Evolutionary conservation across 1,140 invertebrate genomes (phyloP), one percentile per base, ranked within the genome.

Genomic region (Triops cancriformis): DNA sequence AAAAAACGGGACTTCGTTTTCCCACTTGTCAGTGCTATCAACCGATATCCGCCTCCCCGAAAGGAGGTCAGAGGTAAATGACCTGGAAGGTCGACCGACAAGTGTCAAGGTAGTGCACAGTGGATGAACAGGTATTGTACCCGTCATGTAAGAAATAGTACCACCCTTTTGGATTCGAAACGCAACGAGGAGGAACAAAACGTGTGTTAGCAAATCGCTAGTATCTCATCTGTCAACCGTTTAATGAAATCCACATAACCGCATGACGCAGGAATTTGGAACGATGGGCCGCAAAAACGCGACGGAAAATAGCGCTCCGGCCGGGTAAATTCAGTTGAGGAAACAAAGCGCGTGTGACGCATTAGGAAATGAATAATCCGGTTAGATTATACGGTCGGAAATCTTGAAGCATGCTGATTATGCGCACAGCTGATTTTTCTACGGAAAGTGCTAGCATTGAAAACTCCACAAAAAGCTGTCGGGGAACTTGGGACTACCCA

Each of bases 51-150:
- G 3, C 14, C 51, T 64, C 23, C 23, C n/a, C 18, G 14, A 64
- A 64, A 64, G 51, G 51, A n/a, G 51, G 51, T 64, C 51, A 64
- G 18, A 64, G 51, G 51, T 64, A 64, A 23, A 64, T 23, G 51
- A 64, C 51, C 51, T 64, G 51, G 14, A 64, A 18, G 18, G 14
- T 7, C 51, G 51, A 64, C 51, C 51, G n/a, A 64, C 51, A 64
- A 64, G 31, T 64, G 51, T 64, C 51, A 64, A 64, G 51, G 51
- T n/a, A n/a, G n/a, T n/a, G n/a, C n/a, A n/a, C n/a, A n/a, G n/a
- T 64, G 51, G 51, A 64, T 5, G 18, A 64, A 64, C 23, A 64
- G 51, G 51, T 64, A 64, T 23, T 37, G 31, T 37, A 37, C 31
- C 2, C 2, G 31, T 37, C 31, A 37, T 37, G 31, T 14, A 18